phyloP scores from a whole-genome alignment of 2,113 vertebrate genomes.

The Nycticebus coucang region DNA sequence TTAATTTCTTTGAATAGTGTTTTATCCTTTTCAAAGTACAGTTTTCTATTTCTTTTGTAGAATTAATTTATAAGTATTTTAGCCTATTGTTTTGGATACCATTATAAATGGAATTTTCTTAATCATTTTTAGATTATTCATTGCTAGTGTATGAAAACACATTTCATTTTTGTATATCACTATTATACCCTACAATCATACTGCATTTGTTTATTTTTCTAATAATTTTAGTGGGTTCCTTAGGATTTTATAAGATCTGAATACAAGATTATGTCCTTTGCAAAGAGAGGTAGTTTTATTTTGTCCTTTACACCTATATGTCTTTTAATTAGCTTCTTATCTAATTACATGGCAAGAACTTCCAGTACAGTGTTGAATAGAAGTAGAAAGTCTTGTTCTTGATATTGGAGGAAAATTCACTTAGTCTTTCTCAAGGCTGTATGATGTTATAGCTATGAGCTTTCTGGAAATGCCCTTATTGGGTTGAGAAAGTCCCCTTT shows the following conservation, averaged over 20 bases:
- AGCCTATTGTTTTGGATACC: neutral
- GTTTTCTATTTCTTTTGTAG: neutral
- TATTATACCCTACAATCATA: neutral
- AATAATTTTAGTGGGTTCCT: constrained; percentile 1
- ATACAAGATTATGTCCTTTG: neutral
- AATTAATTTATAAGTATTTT: neutral
- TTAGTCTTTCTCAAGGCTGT: neutral
- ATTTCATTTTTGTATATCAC: neutral
- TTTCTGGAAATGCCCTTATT: neutral
- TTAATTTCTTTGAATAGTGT: neutral
- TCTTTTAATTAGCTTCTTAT: neutral
- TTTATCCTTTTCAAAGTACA: neutral
- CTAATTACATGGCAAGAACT: neutral
- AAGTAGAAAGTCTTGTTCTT: neutral
- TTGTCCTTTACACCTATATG: neutral
- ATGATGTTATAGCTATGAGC: neutral
- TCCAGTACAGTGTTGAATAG: neutral
- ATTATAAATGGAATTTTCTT: neutral
- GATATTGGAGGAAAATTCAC: neutral
- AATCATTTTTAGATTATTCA: neutral
- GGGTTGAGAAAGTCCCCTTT: neutral
- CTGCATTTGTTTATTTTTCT: neutral
- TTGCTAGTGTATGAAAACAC: neutral
- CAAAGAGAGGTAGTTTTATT: neutral
- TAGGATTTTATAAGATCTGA: neutral